Evolutionary conservation across 1,140 invertebrate genomes (phyloP), one percentile per base, ranked within the genome.

Genomic region (Psilanteris sp.): DNA sequence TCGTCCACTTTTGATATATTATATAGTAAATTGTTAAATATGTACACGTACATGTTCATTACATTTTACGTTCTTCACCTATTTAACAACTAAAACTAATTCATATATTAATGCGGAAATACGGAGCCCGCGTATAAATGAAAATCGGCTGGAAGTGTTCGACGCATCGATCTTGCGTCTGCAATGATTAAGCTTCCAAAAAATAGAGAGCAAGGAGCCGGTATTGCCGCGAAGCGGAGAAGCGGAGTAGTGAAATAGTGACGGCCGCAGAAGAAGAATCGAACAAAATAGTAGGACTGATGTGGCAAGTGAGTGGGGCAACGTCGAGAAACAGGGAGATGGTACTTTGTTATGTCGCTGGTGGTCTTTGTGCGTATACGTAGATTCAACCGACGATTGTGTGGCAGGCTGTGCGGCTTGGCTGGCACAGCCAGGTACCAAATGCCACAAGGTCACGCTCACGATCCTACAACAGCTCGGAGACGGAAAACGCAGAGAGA

Each of bases 401-500:
- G 72, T 77, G 77, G 32, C 76, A 46, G 73, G 78, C 77, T 55
- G 52, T 39, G 70, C 70, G 70, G 68, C 70, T 59, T 73, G 83
- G 43, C 84, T 86, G 85, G 85, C 83, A 87, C 85, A 77, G 77
- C 79, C 85, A 86, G 85, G 85, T 87, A 87, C 85, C 83, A 86
- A 87, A 86, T 86, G 85, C 85, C 85, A 86, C 85, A 87, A 87
- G 85, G 85, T 87, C 85, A 86, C 79, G 77, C 83, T 78, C 72
- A 68, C 70, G 64, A 66, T 55, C 75, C 55, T 77, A 80, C 64
- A 67, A 71, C 76, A 79, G 48, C 74, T 46, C 59, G 36, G 57
- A 71, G 74, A 71, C 78, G 78, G 70, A 73, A 73, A 57, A 66
- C 59, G 36, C 16, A 13, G 57, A 71, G 20, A 34, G 68, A 64